Conservation (phyloP, 2,113 vertebrate species). For the Apteryx owenii region DNA sequence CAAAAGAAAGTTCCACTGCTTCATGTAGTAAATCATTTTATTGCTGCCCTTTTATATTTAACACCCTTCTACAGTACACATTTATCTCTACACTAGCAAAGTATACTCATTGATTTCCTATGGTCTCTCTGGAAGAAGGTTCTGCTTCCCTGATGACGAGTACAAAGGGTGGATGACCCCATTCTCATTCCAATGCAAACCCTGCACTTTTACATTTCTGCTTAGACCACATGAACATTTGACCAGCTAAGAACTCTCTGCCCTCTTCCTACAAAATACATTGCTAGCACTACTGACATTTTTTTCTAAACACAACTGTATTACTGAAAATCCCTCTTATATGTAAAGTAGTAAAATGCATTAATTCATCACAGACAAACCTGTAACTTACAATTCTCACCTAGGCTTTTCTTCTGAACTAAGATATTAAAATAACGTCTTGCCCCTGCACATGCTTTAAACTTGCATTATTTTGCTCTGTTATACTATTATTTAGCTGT, state of each 20-base stretch:
- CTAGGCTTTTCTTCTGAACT: neutral
- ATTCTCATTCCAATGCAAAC: slow-evolving; percentile 82
- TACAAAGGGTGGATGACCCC: slow-evolving; percentile 89
- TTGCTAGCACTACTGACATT: slow-evolving; percentile 57
- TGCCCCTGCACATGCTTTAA: neutral
- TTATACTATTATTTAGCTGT: neutral
- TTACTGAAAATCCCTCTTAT: slow-evolving; percentile 34
- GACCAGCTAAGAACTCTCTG: slow-evolving; percentile 57
- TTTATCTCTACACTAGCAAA: slow-evolving; percentile 80
- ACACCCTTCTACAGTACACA: slow-evolving; percentile 75
- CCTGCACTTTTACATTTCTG: slow-evolving; percentile 78
- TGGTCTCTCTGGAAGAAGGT: slow-evolving; percentile 87
- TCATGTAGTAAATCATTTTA: slow-evolving; percentile 73
- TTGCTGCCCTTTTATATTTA: slow-evolving; percentile 80
- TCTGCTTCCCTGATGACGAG: slow-evolving; percentile 86
- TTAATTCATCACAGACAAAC: slow-evolving; percentile 37
- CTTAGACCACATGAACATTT: slow-evolving; percentile 59
- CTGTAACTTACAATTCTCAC: slow-evolving; percentile 2
- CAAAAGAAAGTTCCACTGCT: slow-evolving; percentile 69
- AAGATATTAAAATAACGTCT: neutral
- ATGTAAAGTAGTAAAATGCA: slow-evolving; percentile 24
- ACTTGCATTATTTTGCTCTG: neutral
- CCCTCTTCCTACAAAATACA: slow-evolving; percentile 52
- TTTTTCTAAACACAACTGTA: slow-evolving; percentile 9
- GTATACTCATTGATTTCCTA: slow-evolving; percentile 92